Percentiles rank a stretch among this genome's conserved stretches.
phyloP scores from a whole-genome alignment of 2,113 vertebrate species.

The Proterorhinus semilunaris region DNA sequence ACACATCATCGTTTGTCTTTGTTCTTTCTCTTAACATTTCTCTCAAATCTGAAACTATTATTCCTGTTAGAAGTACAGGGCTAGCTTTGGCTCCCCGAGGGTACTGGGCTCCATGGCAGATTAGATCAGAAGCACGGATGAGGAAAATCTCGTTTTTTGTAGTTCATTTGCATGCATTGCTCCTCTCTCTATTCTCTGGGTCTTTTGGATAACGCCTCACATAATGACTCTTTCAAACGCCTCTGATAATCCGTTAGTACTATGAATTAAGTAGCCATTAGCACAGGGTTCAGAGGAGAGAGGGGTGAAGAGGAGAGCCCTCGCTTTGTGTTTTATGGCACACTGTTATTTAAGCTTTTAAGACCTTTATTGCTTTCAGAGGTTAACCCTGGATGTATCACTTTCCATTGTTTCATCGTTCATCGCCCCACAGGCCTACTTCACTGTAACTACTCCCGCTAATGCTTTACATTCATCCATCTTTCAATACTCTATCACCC shows the following conservation, averaged over 20 bases:
- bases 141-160: conserved; percentile 42
- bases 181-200: conserved; percentile 40
- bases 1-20: conserved; percentile 40
- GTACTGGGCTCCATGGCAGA: conserved; percentile 48
- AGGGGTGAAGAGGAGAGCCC: conserved; percentile 26
- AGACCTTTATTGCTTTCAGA: background rate
- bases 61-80: conserved; percentile 52
- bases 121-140: conserved; percentile 53
- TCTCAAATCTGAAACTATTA: conserved; percentile 55
- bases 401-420: background rate
- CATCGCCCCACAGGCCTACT: background rate
- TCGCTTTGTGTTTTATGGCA: conserved; percentile 6
- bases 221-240: conserved; percentile 71
- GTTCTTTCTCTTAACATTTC: conserved; percentile 34
- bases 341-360: conserved; percentile 8
- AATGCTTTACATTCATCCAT: background rate
- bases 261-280: conserved; percentile 68
- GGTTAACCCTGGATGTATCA: conserved; percentile 1
- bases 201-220: conserved; percentile 49
- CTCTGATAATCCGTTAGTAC: conserved; percentile 67
- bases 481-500: no score
- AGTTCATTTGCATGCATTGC: conserved; percentile 66
- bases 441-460: background rate
- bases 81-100: conserved; percentile 36
- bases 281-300: conserved; percentile 37